phyloP scores from a whole-genome alignment of 1,140 invertebrate species.

The Aphidius gifuensis region DNA sequence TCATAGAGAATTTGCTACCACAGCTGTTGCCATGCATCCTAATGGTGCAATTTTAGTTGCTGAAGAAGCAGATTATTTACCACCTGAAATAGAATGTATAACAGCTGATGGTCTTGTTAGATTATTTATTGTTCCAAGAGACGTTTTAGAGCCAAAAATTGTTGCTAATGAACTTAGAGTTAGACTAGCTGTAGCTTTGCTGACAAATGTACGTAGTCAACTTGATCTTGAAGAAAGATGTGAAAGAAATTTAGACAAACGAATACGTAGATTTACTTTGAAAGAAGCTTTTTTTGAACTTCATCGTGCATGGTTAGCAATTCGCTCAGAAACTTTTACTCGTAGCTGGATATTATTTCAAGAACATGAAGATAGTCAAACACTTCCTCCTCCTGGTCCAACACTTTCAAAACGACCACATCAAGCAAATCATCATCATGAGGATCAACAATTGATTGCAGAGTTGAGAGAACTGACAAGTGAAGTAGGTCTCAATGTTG shows the following conservation, averaged over 20 bases:
- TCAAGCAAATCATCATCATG: constrained; percentile 28
- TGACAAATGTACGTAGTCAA: constrained; percentile 37
- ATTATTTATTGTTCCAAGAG: constrained; percentile 41
- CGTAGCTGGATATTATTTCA: constrained; percentile 45
- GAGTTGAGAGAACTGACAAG: constrained; percentile 48
- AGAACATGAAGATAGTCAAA: constrained; percentile 26
- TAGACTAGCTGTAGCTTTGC: constrained; percentile 44
- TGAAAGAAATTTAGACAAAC: constrained; percentile 35
- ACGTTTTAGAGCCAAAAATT: constrained; percentile 41
- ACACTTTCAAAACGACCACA: constrained; percentile 26
- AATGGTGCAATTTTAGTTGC: constrained; percentile 51
- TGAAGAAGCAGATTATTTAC: constrained; percentile 48
- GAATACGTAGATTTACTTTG: constrained; percentile 48
- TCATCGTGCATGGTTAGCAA: constrained; percentile 53
- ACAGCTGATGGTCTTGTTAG: constrained; percentile 48
- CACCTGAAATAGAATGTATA: constrained; percentile 45
- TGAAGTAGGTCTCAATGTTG: constrained; percentile 49
- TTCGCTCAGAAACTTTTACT: constrained; percentile 51
- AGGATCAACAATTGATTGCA: constrained; percentile 41
- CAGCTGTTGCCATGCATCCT: constrained; percentile 54
- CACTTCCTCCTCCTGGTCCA: constrained; percentile 9
- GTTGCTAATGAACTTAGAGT: constrained; percentile 50
- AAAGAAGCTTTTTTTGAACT: constrained; percentile 57
- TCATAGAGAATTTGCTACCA: constrained; percentile 54
- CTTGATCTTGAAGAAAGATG: constrained; percentile 12